These are phyloP conservation scores for Aculops lycopersici DNA, from an alignment of 1,140 invertebrate genomes.

Conservation along the genomic window DNA sequence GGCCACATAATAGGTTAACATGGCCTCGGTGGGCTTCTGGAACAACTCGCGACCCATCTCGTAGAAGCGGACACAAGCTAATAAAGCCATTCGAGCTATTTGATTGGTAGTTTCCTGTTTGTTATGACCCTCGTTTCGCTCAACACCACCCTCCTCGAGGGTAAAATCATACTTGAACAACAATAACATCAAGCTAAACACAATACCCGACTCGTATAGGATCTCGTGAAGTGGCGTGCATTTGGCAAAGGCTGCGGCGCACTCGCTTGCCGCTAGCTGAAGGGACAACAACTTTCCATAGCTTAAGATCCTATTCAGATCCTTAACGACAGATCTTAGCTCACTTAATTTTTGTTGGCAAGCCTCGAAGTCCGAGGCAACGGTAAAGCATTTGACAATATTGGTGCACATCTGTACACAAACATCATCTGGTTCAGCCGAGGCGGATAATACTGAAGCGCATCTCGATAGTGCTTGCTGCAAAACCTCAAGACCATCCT, in stretches of 20 bases:
- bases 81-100: constrained; percentile 49
- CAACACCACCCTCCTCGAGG: constrained; percentile 73
- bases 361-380: constrained; percentile 64
- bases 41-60: constrained; percentile 33
- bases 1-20: constrained; percentile 64
- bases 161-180: constrained; percentile 92
- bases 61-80: constrained; percentile 43
- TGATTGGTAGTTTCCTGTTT: constrained; percentile 62
- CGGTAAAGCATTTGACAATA: constrained; percentile 60
- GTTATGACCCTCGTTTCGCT: constrained; percentile 45
- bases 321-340: constrained; percentile 46
- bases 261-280: constrained; percentile 46
- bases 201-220: constrained; percentile 54
- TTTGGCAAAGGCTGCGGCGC: constrained; percentile 40
- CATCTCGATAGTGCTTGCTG: constrained; percentile 63
- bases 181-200: constrained; percentile 66
- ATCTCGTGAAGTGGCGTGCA: constrained; percentile 56
- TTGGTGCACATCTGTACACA: constrained; percentile 72
- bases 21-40: constrained; percentile 29
- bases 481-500: constrained; percentile 59
- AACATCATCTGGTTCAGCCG: constrained; percentile 39
- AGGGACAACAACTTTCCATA: constrained; percentile 52
- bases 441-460: constrained; percentile 47
- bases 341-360: constrained; percentile 53
- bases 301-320: constrained; percentile 57